Evolutionary conservation across 2,113 vertebrate species (phyloP), one percentile per base, ranked within the genome.

Genomic region (Varanus salvator): DNA sequence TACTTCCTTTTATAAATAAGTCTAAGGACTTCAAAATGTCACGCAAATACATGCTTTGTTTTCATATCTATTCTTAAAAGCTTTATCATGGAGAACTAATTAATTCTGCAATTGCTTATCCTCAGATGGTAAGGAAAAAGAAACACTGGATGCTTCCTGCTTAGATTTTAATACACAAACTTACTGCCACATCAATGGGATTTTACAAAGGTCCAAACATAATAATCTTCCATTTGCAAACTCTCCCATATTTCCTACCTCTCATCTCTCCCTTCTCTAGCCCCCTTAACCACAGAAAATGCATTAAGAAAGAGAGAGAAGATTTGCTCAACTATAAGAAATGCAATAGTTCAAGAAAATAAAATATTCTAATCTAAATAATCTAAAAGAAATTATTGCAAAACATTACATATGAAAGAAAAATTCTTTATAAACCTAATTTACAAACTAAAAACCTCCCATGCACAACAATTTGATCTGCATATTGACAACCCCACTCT

Each of bases 391-490:
- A 50, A 80, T 25, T 7, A 50, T 50, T 23, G 82, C n/a, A 66
- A 85, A 52, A 50, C 31, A 50, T 23, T 54, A 54, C 17, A 72
- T n/a, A 74, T 8, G 31, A 25, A 31, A 29, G 29, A 69, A 57
- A 57, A 57, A 14, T 57, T 34, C 54, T 60, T 60, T 17, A 82
- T 21, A 88, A 95, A 93, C 90, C 86, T 89, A 44, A 44, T 44
- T 44, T 44, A 44, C n/a, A n/a, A n/a, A n/a, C n/a, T 44, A 44
- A 90, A 91, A 91, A 57, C 14, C 57, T 60, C 17, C 57, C 57
- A 60, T 15, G 57, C 64, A 89, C 89, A 95, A 94, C 75, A 93
- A 66, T 90, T 86, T 75, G 89, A 78, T 92, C 48, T 93, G 89
- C 84, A 91, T 19, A 60, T 91, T 72, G 76, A 83, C 1, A 92